Evolutionary conservation across 1,140 invertebrate species (phyloP).

Genomic region (Wiebesia pumilae): DNA sequence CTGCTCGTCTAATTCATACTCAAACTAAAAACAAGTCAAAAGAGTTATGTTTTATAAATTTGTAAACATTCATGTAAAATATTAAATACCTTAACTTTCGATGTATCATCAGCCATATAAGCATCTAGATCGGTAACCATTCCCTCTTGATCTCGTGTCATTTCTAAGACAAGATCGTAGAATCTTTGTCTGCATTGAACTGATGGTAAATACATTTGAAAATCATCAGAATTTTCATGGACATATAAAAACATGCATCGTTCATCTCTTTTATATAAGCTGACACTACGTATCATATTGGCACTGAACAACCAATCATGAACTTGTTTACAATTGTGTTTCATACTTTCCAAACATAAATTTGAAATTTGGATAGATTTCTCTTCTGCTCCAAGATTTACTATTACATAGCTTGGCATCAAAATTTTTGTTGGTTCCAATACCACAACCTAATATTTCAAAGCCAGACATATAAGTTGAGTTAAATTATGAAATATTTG

Average conservation of each 20-base stretch:
- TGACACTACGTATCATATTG: slow-evolving; percentile 93
- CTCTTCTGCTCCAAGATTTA: slow-evolving; percentile 94
- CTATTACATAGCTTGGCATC: slow-evolving; percentile 96
- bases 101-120: slow-evolving; percentile 81
- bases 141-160: slow-evolving; percentile 90
- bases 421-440: slow-evolving; percentile 94
- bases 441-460: slow-evolving; percentile 82
- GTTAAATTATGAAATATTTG: neutral
- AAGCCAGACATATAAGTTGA: neutral
- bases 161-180: slow-evolving; percentile 86
- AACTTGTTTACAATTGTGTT: slow-evolving; percentile 86
- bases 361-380: slow-evolving; percentile 93
- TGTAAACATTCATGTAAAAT: neutral
- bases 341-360: slow-evolving; percentile 86
- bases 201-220: slow-evolving; percentile 98
- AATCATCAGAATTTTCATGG: slow-evolving; percentile 98
- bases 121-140: slow-evolving; percentile 89
- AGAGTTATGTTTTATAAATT: neutral
- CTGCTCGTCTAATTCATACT: slow-evolving; percentile 96
- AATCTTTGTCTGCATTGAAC: slow-evolving; percentile 88
- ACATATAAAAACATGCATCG: slow-evolving; percentile 98
- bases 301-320: slow-evolving; percentile 96
- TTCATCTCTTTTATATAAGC: slow-evolving; percentile 96
- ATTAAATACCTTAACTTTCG: slow-evolving; percentile 76
- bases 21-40: slow-evolving; percentile 82